Evolutionary conservation across 2,113 vertebrate genomes (phyloP).

Genomic region (Caranx melampygus): DNA sequence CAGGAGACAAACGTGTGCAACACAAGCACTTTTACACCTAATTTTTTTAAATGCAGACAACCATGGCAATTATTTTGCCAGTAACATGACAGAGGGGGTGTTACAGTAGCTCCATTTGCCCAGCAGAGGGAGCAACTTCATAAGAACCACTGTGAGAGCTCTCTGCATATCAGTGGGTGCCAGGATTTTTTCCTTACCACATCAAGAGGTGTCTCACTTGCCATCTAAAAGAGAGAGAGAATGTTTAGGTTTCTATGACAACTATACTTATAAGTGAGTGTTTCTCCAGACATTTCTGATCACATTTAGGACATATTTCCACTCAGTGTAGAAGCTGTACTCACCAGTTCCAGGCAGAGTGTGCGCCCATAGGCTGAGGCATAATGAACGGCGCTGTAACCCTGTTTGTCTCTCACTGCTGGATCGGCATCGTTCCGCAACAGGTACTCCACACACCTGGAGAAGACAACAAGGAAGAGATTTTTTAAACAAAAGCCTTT

Average conservation of each 20-base stretch:
- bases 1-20: not conserved
- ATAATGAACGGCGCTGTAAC: slow-evolving; percentile 96
- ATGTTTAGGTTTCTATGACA: not conserved
- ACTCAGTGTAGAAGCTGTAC: slow-evolving; percentile 15
- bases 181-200: slow-evolving; percentile 87
- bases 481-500: not conserved
- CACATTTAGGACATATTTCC: not conserved
- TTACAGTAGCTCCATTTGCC: not conserved
- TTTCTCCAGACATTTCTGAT: not conserved
- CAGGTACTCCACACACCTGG: slow-evolving; percentile 97
- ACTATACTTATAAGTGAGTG: not conserved
- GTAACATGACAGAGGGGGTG: not conserved
- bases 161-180: not conserved
- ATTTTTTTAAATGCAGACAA: not conserved
- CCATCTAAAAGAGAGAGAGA: slow-evolving; percentile 88
- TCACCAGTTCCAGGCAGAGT: slow-evolving; percentile 84
- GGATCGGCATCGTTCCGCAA: slow-evolving; percentile 96
- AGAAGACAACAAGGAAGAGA: slow-evolving; percentile 1
- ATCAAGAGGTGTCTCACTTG: slow-evolving; percentile 95
- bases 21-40: not conserved
- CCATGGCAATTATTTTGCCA: not conserved
- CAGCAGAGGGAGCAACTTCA: slow-evolving; percentile 42
- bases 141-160: slow-evolving; percentile 32
- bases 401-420: slow-evolving; percentile 93
- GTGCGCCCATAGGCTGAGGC: slow-evolving; percentile 86